These are phyloP conservation scores for Scrobipalpa atriplicella DNA, from an alignment of 2,888 invertebrate genomes.

Conservation along the genomic window DNA sequence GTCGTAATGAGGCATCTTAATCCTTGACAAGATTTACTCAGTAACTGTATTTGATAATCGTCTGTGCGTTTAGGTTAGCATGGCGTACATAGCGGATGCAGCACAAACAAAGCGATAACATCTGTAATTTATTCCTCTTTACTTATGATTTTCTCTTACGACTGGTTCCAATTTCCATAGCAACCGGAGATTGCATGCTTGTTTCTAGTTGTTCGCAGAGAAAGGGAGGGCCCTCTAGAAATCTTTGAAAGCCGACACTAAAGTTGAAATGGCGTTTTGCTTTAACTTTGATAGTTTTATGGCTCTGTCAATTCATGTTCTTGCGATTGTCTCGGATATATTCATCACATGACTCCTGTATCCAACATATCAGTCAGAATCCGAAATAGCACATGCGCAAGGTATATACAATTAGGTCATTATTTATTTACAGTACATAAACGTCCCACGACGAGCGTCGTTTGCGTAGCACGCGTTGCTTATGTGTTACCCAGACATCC, in stretches of 20 bases:
- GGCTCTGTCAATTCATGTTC: background rate
- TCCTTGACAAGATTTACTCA: slow-evolving; percentile 2
- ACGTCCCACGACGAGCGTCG: slow-evolving; percentile 55
- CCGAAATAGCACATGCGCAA: slow-evolving; percentile 68
- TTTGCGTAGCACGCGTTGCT: slow-evolving; percentile 58
- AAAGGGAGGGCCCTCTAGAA: slow-evolving; percentile 71
- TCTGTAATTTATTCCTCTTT: slow-evolving; percentile 34
- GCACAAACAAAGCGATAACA: slow-evolving; percentile 16
- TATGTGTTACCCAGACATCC: slow-evolving; percentile 57
- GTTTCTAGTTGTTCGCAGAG: slow-evolving; percentile 51
- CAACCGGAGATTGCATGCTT: slow-evolving; percentile 50
- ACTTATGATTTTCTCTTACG: slow-evolving; percentile 34
- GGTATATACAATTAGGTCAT: slow-evolving; percentile 77
- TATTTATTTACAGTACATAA: slow-evolving; percentile 74
- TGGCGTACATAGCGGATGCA: background rate
- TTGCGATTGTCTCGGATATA: background rate
- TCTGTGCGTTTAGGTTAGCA: background rate
- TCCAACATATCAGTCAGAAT: slow-evolving; percentile 49
- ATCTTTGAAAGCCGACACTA: slow-evolving; percentile 67
- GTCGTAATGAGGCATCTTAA: slow-evolving; percentile 79
- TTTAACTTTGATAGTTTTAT: slow-evolving; percentile 29
- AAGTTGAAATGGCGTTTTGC: slow-evolving; percentile 42
- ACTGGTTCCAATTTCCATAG: slow-evolving; percentile 49
- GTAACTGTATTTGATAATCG: background rate
- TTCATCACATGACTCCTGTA: slow-evolving; percentile 5